Evolutionary conservation across 2,888 invertebrate genomes (phyloP).

Genomic region (Nebria salina): DNA sequence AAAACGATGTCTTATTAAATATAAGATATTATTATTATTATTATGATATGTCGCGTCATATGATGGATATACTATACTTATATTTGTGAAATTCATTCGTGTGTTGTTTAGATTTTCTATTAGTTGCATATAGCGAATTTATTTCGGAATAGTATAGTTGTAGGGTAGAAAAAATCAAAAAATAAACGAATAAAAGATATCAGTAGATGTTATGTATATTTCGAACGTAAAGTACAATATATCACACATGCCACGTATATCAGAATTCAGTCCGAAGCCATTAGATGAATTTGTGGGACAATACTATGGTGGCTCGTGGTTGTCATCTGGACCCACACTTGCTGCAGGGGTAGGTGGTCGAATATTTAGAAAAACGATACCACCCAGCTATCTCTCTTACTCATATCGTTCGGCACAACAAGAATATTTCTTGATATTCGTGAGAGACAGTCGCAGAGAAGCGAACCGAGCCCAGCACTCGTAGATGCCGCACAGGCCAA

Average conservation of each 20-base stretch:
- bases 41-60: conserved; percentile 25
- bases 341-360: background rate
- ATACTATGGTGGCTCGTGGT: conserved; percentile 4
- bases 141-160: too few relatives aligned
- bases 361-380: conserved; percentile 44
- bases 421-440: conserved; percentile 46
- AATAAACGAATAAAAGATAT: background rate
- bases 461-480: background rate
- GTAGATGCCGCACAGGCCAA: background rate
- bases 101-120: too few relatives aligned
- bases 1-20: conserved; percentile 45
- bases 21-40: conserved; percentile 23
- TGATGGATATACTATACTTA: background rate
- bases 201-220: background rate
- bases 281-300: conserved; percentile 3
- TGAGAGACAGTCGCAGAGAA: conserved; percentile 41
- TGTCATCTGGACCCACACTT: background rate
- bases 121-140: too few relatives aligned
- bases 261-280: conserved; percentile 1
- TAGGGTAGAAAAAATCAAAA: too few relatives aligned
- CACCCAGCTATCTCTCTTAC: conserved; percentile 20
- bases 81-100: too few relatives aligned
- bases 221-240: background rate
- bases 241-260: conserved; percentile 1
- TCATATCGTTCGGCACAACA: conserved; percentile 33